A percentile compares a stretch with the other conserved stretches of the same genome.
Evolutionary conservation across 1,140 invertebrate genomes (phyloP).

Genomic region (Akabosia matsudoensis): DNA sequence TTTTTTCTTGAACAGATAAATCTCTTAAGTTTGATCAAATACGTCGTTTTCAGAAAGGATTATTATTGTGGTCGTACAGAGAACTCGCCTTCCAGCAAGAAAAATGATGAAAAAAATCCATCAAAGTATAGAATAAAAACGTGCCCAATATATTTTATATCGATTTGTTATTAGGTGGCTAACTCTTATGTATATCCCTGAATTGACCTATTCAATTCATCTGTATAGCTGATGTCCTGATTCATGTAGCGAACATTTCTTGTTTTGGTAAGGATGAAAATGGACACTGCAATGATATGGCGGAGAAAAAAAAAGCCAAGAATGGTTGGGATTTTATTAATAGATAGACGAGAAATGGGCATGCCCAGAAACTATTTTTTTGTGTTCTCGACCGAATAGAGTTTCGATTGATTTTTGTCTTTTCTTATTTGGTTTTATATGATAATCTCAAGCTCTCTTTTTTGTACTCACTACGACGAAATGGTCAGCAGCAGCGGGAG

Average conservation of each 20-base stretch:
- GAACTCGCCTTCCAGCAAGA: slow-evolving; percentile 13
- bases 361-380: background rate
- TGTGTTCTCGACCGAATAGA: background rate
- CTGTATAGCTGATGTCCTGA: background rate
- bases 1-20: slow-evolving; percentile 17
- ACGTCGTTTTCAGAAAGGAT: background rate
- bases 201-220: slow-evolving; percentile 17
- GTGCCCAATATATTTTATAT: too few species aligned
- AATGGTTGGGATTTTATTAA: background rate
- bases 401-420: background rate
- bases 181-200: background rate
- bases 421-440: background rate
- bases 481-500: background rate
- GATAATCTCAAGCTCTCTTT: background rate
- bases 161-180: too few species aligned
- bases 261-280: background rate
- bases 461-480: background rate
- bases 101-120: background rate
- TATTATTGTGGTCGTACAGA: background rate
- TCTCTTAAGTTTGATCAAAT: background rate
- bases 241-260: background rate
- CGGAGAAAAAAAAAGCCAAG: background rate
- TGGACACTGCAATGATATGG: too few species aligned
- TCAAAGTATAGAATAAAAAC: background rate
- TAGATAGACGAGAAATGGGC: slow-evolving; percentile 7